Conservation (phyloP, 2,113 vertebrate genomes). For the Cacatua alba region DNA sequence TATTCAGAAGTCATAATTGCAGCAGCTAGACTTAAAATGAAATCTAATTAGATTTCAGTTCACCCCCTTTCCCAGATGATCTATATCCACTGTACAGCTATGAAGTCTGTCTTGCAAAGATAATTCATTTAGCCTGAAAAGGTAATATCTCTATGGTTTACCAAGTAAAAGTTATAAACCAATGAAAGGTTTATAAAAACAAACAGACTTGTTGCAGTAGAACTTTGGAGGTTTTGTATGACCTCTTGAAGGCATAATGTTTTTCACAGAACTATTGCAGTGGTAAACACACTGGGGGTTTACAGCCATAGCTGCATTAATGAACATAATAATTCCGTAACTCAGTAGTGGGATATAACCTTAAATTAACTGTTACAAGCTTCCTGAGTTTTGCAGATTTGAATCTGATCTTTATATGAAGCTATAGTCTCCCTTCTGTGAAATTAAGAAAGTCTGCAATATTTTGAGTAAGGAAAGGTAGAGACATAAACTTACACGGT, state of each 20-base stretch:
- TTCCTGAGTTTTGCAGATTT: background rate
- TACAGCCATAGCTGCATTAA: background rate
- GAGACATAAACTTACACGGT: background rate
- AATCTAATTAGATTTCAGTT: slow-evolving; percentile 81
- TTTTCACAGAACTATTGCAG: background rate
- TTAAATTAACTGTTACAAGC: background rate
- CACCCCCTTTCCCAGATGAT: slow-evolving; percentile 11
- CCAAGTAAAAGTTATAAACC: background rate
- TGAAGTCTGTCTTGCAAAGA: slow-evolving; percentile 39
- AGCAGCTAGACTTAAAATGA: slow-evolving; percentile 78
- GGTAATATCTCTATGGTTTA: background rate
- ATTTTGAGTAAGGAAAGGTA: background rate
- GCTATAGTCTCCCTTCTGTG: background rate
- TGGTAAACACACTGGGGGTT: background rate
- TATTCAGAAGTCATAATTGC: slow-evolving; percentile 84
- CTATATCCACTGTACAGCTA: background rate
- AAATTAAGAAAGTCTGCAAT: background rate
- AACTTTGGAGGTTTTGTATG: background rate
- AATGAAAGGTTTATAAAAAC: background rate
- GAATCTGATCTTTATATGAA: background rate
- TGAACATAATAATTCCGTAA: background rate
- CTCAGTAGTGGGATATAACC: background rate
- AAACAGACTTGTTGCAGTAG: background rate
- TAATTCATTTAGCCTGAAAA: slow-evolving; percentile 12
- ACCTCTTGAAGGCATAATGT: background rate